phyloP scores from a whole-genome alignment of 2,888 invertebrate genomes.

The Philereme transversata region DNA sequence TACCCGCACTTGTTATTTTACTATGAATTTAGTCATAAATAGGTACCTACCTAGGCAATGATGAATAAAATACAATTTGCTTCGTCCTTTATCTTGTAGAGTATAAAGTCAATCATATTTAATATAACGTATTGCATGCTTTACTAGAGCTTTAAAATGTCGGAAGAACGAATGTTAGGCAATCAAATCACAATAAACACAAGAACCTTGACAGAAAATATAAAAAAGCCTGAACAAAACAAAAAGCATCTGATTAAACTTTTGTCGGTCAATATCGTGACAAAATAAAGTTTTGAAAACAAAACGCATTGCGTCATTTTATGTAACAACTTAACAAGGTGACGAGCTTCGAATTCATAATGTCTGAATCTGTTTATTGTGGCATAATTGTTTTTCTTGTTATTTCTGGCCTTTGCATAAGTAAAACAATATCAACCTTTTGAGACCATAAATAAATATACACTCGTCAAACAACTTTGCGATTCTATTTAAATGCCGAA shows the following conservation, averaged over 20 bases:
- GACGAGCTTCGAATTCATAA: slow-evolving; percentile 50
- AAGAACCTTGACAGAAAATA: no score
- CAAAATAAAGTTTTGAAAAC: slow-evolving; percentile 48
- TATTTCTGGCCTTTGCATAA: slow-evolving; percentile 3
- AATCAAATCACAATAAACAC: no score
- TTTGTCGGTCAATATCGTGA: slow-evolving; percentile 43
- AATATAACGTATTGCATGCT: no score
- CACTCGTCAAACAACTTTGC: not conserved
- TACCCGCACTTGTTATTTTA: no score
- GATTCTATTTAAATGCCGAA: not conserved
- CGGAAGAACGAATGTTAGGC: no score
- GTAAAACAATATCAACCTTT: not conserved
- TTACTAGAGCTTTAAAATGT: no score
- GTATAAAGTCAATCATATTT: no score
- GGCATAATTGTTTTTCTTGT: slow-evolving; percentile 9
- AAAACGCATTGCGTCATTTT: slow-evolving; percentile 56
- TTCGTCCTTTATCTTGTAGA: no score
- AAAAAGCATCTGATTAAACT: slow-evolving; percentile 5
- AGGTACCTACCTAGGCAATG: no score
- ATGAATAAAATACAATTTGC: no score
- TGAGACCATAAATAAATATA: not conserved
- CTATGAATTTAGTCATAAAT: no score
- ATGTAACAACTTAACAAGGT: slow-evolving; percentile 45
- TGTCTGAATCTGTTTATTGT: slow-evolving; percentile 27
- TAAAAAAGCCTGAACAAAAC: no score